Conservation (phyloP, 1,140 invertebrate species). For the Cheumatopsyche charites region DNA sequence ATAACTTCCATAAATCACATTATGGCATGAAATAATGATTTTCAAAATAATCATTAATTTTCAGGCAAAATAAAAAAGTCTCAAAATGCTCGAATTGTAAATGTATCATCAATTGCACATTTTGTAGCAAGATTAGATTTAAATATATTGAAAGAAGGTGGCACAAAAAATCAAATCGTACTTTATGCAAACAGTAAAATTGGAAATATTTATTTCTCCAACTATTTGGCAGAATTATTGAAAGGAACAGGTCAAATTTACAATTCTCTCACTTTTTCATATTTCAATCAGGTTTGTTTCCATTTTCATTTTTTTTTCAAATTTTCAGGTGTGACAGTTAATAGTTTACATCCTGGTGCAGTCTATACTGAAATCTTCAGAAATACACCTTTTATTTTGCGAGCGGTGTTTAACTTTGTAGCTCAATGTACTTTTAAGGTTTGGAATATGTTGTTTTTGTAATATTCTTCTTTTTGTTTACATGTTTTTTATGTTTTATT, state of each 20-base stretch:
- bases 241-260: constrained; percentile 52
- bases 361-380: constrained; percentile 72
- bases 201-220: constrained; percentile 66
- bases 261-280: not conserved
- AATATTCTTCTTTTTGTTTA: not conserved
- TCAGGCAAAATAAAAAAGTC: constrained; percentile 59
- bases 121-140: constrained; percentile 62
- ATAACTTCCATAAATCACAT: no score
- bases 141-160: constrained; percentile 51
- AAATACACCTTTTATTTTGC: constrained; percentile 61
- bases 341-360: constrained; percentile 69
- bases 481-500: not conserved
- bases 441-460: not conserved
- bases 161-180: constrained; percentile 52
- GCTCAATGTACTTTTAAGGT: not conserved
- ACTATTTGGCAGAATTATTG: constrained; percentile 60
- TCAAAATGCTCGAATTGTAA: constrained; percentile 65
- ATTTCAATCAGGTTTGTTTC: not conserved
- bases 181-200: constrained; percentile 70
- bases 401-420: constrained; percentile 7
- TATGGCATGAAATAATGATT: not conserved
- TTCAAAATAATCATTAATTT: not conserved
- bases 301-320: not conserved
- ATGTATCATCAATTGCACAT: constrained; percentile 68
- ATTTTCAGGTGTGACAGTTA: constrained; percentile 60